Conservation (phyloP, 2,888 invertebrate species). For the Geotrupes spiniger region DNA sequence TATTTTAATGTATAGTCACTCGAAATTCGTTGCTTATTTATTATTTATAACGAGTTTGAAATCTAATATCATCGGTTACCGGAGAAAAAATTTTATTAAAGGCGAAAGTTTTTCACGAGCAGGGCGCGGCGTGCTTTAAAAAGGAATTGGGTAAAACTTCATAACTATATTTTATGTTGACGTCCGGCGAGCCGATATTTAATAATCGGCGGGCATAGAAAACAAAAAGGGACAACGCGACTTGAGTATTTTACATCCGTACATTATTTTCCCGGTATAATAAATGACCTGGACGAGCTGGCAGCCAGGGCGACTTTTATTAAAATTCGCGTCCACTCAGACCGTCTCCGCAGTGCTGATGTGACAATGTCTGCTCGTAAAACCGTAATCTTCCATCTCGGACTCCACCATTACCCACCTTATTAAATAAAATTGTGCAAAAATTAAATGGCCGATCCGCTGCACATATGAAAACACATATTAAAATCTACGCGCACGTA, state of each 20-base stretch:
- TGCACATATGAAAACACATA: too few relatives aligned
- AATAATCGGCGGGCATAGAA: constrained; percentile 1
- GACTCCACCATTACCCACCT: constrained; percentile 7
- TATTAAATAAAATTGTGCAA: constrained; percentile 3
- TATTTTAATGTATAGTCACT: too few relatives aligned
- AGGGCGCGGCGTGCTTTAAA: too few relatives aligned
- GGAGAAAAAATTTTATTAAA: too few relatives aligned
- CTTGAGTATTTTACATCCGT: constrained; percentile 1
- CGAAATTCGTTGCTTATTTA: too few relatives aligned
- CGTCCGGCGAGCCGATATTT: constrained; percentile 3
- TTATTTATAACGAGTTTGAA: too few relatives aligned
- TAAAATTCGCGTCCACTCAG: constrained; percentile 6
- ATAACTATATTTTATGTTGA: constrained; percentile 4
- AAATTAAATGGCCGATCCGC: neutral
- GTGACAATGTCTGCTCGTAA: constrained; percentile 7
- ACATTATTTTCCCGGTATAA: constrained; percentile 3
- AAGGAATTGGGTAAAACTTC: neutral
- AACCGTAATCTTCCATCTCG: constrained; percentile 8
- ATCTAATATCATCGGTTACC: too few relatives aligned
- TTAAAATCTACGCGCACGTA: too few relatives aligned
- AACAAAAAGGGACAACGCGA: neutral
- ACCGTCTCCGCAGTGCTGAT: constrained; percentile 4
- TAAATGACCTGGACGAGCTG: constrained; percentile 6
- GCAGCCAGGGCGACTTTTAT: constrained; percentile 1
- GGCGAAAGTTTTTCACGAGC: too few relatives aligned